Percentiles rank a stretch among this genome's conserved stretches.
These are phyloP conservation scores for Smittia aterrima DNA, from an alignment of 2,888 invertebrate genomes.

Conservation along the genomic window DNA sequence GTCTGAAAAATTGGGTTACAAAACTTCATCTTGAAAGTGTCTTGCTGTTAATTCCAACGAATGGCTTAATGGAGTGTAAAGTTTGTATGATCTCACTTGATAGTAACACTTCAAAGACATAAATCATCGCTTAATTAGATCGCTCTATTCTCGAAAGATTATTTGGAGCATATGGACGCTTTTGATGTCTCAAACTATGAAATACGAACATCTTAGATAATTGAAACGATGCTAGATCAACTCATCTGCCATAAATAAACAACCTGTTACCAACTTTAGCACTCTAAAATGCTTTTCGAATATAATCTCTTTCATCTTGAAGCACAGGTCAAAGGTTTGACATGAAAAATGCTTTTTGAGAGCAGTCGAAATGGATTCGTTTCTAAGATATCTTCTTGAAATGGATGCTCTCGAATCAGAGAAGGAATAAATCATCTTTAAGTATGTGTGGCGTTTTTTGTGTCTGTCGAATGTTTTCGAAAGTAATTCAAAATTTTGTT, in stretches of 20 bases:
- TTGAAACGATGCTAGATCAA: too few species aligned
- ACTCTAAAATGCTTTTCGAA: background rate
- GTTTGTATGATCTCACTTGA: background rate
- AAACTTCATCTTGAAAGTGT: too few species aligned
- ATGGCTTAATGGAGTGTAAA: background rate
- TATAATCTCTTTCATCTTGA: background rate
- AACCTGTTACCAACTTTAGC: background rate
- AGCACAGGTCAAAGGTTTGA: background rate
- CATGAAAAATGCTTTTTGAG: background rate
- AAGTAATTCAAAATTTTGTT: too few species aligned
- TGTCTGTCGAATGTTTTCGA: background rate
- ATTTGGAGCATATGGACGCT: background rate
- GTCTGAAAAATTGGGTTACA: background rate
- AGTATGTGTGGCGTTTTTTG: background rate
- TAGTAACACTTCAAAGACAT: background rate
- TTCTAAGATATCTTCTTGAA: background rate
- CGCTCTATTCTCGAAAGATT: background rate
- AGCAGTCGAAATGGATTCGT: background rate
- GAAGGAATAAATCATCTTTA: slow-evolving; percentile 1
- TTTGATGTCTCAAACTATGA: too few species aligned
- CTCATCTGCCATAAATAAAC: background rate
- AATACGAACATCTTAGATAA: too few species aligned
- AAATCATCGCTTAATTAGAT: background rate
- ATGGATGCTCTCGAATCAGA: background rate
- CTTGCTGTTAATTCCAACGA: background rate